Percentiles rank a stretch among this genome's conserved stretches.
phyloP scores from a whole-genome alignment of 35 echinoderm and acorn worm species.

The Strongylocentrotus purpuratus region DNA sequence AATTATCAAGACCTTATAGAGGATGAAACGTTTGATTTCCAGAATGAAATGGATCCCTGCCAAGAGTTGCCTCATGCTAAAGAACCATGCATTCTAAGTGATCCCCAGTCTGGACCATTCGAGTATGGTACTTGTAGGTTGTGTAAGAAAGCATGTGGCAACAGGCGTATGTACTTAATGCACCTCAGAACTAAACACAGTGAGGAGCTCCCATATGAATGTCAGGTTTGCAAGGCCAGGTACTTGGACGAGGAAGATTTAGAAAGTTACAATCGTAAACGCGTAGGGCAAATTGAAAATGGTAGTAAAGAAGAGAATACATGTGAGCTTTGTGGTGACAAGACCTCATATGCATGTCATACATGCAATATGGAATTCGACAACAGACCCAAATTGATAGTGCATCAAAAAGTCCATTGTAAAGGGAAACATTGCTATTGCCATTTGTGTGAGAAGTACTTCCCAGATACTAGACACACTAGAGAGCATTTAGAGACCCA shows the following conservation, averaged over 20 bases:
- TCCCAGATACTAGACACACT: neutral
- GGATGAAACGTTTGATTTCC: neutral
- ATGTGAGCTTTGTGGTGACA: neutral
- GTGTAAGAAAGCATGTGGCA: neutral
- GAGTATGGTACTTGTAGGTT: neutral
- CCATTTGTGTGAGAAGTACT: neutral
- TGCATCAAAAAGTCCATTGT: neutral
- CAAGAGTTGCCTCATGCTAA: neutral
- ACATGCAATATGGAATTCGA: neutral
- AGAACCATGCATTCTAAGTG: neutral
- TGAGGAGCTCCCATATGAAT: neutral
- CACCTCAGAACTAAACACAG: neutral
- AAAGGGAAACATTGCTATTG: neutral
- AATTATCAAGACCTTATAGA: neutral
- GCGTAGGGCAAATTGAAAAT: neutral
- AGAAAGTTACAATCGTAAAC: neutral
- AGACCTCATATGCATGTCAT: neutral
- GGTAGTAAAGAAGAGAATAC: neutral
- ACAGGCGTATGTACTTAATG: neutral
- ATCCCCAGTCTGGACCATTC: neutral
- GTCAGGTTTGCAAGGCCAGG: neutral
- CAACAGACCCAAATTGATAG: neutral
- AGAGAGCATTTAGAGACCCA: neutral
- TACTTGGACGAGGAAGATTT: neutral
- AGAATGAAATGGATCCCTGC: neutral